Evolutionary conservation across 53 echinoderm and acorn worm species (phyloP).

Genomic region (Henricia sp.): DNA sequence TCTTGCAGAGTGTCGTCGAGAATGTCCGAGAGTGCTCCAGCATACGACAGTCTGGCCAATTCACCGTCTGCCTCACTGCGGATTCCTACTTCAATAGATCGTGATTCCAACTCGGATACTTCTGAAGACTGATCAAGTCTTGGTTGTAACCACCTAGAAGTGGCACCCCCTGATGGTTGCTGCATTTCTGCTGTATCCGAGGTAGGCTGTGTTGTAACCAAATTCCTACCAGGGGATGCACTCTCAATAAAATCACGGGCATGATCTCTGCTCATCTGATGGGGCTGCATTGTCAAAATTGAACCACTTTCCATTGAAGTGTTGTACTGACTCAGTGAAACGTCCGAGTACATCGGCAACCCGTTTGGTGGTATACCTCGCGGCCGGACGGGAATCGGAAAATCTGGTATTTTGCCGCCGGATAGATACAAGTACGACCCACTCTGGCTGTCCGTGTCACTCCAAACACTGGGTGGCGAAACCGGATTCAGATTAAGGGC

Average conservation of each 20-base stretch:
- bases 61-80: not conserved
- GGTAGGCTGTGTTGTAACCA: constrained; percentile 16
- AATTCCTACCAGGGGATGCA: constrained; percentile 15
- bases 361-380: constrained; percentile 14
- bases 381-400: constrained; percentile 20
- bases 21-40: not conserved
- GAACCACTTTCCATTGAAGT: constrained; percentile 46
- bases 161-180: constrained; percentile 21
- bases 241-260: not conserved
- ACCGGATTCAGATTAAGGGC: constrained; percentile 12
- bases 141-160: constrained; percentile 2
- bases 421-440: constrained; percentile 41
- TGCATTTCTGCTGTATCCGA: constrained; percentile 22
- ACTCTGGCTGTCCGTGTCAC: constrained; percentile 21
- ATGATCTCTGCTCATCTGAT: not conserved
- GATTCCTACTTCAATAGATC: not conserved
- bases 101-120: not conserved
- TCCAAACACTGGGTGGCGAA: constrained; percentile 38
- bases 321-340: constrained; percentile 65
- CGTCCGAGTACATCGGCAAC: constrained; percentile 75
- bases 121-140: not conserved
- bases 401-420: not conserved
- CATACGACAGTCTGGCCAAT: constrained; percentile 24
- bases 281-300: not conserved
- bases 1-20: constrained; percentile 5